phyloP scores from a whole-genome alignment of 2,797 vertebrate genomes.

The Acipenser ruthenus region DNA sequence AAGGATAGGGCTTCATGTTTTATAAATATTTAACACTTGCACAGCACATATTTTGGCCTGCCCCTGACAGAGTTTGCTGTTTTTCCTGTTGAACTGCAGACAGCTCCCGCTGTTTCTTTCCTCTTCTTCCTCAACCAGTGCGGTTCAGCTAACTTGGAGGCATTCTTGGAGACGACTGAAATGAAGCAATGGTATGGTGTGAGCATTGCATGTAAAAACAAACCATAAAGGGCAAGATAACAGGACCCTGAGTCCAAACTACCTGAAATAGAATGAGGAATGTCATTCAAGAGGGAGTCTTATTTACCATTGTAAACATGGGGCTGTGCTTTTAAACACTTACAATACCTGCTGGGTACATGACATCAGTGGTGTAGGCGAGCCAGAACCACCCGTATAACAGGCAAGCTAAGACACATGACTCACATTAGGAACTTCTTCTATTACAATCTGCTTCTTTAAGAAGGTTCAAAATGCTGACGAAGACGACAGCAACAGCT shows the following conservation, averaged over 20 bases:
- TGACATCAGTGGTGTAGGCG: too few relatives aligned
- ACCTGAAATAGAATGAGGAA: slow-evolving; percentile 20
- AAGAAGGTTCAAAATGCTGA: too few relatives aligned
- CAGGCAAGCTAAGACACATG: too few relatives aligned
- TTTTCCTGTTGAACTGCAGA: slow-evolving; percentile 44
- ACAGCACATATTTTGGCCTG: slow-evolving; percentile 45
- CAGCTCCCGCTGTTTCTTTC: slow-evolving; percentile 46
- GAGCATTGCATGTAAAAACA: slow-evolving; percentile 36
- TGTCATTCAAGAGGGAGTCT: slow-evolving; percentile 17
- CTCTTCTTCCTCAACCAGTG: slow-evolving; percentile 34
- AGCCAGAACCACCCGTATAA: too few relatives aligned
- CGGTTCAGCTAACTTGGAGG: slow-evolving; percentile 43
- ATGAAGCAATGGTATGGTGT: slow-evolving; percentile 34
- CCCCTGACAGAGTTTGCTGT: slow-evolving; percentile 39
- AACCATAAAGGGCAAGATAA: slow-evolving; percentile 43
- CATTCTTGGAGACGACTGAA: slow-evolving; percentile 40
- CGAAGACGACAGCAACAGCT: too few relatives aligned
- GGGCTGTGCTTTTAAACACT: too few relatives aligned
- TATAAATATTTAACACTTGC: slow-evolving; percentile 48
- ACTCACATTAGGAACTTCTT: too few relatives aligned
- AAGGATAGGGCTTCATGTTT: slow-evolving; percentile 47
- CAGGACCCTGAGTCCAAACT: slow-evolving; percentile 35
- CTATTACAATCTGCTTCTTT: too few relatives aligned
- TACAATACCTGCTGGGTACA: too few relatives aligned
- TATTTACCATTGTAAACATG: neutral